Conservation (phyloP, 2,797 vertebrate genomes). For the Myotis myotis region DNA sequence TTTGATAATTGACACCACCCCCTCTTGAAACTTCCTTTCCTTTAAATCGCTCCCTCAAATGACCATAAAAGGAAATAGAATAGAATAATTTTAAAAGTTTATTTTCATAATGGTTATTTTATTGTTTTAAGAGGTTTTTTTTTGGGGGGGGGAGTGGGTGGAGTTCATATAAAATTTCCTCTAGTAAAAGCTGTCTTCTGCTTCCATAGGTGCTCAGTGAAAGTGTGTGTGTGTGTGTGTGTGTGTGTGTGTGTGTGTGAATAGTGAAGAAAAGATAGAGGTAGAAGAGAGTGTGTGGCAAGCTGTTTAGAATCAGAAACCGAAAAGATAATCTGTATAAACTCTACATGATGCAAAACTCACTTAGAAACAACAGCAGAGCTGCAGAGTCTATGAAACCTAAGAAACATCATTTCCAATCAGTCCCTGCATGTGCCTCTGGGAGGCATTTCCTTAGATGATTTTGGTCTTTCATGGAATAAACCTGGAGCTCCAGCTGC, state of each 20-base stretch:
- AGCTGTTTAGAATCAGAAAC: background rate
- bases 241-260: background rate
- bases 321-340: background rate
- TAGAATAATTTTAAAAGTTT: background rate
- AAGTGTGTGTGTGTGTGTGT: background rate
- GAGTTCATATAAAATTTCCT: background rate
- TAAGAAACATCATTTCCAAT: background rate
- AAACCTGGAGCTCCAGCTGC: background rate
- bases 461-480: background rate
- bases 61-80: conserved; percentile 4
- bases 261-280: background rate
- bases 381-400: background rate
- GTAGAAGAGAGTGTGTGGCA: background rate
- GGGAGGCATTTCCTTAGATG: background rate
- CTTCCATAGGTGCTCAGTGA: background rate
- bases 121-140: background rate
- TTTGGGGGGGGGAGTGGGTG: no score
- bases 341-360: background rate
- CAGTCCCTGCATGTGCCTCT: background rate
- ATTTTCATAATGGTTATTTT: background rate
- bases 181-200: background rate
- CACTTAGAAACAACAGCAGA: background rate
- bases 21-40: background rate
- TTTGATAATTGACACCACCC: background rate
- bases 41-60: background rate